phyloP scores from a whole-genome alignment of 2,888 invertebrate species.

The Calephelis perditalis region DNA sequence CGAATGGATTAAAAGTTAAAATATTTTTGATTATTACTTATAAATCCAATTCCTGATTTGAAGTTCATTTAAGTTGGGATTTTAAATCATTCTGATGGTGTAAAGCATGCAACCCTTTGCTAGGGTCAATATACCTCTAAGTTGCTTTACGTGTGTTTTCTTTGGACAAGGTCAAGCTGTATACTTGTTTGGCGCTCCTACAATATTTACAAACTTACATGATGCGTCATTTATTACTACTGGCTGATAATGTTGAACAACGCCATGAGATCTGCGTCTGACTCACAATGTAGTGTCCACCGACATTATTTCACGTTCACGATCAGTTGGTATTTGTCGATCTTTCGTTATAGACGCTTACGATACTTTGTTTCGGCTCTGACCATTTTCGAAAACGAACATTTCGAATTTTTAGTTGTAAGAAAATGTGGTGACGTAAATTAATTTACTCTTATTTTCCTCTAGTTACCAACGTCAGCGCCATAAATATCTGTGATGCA shows the following conservation, averaged over 20 bases:
- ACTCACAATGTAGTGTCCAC: conserved; percentile 52
- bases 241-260: conserved; percentile 59
- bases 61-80: no score
- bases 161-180: conserved; percentile 37
- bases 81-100: not conserved
- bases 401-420: no score
- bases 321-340: conserved; percentile 50
- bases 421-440: no score
- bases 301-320: conserved; percentile 54
- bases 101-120: no score
- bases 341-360: conserved; percentile 40
- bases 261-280: conserved; percentile 58
- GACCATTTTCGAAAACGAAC: not conserved
- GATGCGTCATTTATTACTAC: conserved; percentile 57
- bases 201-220: conserved; percentile 43
- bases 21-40: no score
- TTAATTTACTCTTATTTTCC: not conserved
- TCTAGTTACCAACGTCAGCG: not conserved
- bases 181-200: conserved; percentile 50
- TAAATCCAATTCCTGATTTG: no score
- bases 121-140: conserved; percentile 17
- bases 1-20: no score
- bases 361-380: conserved; percentile 23
- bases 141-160: conserved; percentile 22
- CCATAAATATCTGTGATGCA: conserved; percentile 13